Conservation (phyloP, 92 coral and sea anemone genomes). For the Paragorgia papillata region DNA sequence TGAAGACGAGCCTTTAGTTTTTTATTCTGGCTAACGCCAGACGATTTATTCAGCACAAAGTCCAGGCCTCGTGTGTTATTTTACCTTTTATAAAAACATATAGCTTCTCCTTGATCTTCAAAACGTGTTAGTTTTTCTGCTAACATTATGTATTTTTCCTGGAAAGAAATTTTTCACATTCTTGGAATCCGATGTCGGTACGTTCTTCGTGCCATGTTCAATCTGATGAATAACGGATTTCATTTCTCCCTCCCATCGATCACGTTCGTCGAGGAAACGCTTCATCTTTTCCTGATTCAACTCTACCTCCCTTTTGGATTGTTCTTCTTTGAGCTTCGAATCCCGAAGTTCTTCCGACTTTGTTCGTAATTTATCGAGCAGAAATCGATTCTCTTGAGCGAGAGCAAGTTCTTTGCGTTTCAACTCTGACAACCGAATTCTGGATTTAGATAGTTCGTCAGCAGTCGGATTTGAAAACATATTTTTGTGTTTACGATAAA, state of each 20-base stretch:
- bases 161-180: neutral
- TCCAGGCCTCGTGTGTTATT: no score
- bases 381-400: slow-evolving; percentile 13
- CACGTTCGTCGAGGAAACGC: slow-evolving; percentile 10
- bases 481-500: neutral
- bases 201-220: neutral
- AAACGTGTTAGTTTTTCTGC: no score
- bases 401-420: slow-evolving; percentile 8
- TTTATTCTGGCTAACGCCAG: no score
- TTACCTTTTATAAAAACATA: no score
- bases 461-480: neutral
- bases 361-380: slow-evolving; percentile 1
- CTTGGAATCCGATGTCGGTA: neutral
- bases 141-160: neutral
- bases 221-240: slow-evolving; percentile 27
- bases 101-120: no score
- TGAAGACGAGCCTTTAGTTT: no score
- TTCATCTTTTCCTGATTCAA: slow-evolving; percentile 19
- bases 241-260: slow-evolving; percentile 32
- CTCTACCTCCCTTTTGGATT: slow-evolving; percentile 13
- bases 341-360: slow-evolving; percentile 4
- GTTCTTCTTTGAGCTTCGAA: slow-evolving; percentile 1
- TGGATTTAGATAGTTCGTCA: neutral
- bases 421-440: neutral
- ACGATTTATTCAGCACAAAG: no score